Evolutionary conservation across 2,888 invertebrate species (phyloP).

Genomic region (Ichneumoninae sp.): DNA sequence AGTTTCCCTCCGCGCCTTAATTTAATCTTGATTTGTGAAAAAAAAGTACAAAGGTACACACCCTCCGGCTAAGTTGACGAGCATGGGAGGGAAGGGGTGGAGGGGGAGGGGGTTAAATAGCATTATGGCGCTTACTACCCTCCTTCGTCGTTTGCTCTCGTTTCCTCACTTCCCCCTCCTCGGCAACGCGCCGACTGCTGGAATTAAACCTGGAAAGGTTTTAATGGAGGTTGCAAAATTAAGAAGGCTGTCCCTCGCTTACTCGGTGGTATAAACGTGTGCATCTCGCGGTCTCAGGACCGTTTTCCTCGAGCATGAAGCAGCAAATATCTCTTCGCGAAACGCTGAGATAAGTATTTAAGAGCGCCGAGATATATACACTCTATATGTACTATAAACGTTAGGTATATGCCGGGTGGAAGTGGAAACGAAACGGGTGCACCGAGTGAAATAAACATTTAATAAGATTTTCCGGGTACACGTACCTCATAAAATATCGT

Average conservation of each 20-base stretch:
- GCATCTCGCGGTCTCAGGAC: slow-evolving; percentile 38
- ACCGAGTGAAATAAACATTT: slow-evolving; percentile 60
- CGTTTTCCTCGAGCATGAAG: slow-evolving; percentile 50
- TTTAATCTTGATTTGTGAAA: slow-evolving; percentile 69
- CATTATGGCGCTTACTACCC: slow-evolving; percentile 52
- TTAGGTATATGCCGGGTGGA: slow-evolving; percentile 35
- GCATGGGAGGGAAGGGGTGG: slow-evolving; percentile 40
- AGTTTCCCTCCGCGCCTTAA: slow-evolving; percentile 50
- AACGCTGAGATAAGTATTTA: slow-evolving; percentile 62
- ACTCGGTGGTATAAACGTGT: slow-evolving; percentile 49
- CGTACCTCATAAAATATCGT: slow-evolving; percentile 40
- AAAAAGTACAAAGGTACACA: slow-evolving; percentile 61
- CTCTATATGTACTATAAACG: slow-evolving; percentile 10
- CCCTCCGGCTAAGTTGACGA: slow-evolving; percentile 57
- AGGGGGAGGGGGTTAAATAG: slow-evolving; percentile 14
- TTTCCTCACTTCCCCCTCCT: slow-evolving; percentile 52
- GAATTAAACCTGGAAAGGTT: slow-evolving; percentile 66
- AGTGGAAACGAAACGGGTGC: slow-evolving; percentile 40
- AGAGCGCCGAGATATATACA: slow-evolving; percentile 48
- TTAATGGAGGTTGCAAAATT: slow-evolving; percentile 69
- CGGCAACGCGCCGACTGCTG: slow-evolving; percentile 49
- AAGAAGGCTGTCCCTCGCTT: slow-evolving; percentile 68
- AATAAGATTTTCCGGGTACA: slow-evolving; percentile 62
- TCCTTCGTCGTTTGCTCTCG: slow-evolving; percentile 52
- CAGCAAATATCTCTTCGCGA: slow-evolving; percentile 40